Conservation (phyloP, 2,888 invertebrate species). For the Andrena bucephala region DNA sequence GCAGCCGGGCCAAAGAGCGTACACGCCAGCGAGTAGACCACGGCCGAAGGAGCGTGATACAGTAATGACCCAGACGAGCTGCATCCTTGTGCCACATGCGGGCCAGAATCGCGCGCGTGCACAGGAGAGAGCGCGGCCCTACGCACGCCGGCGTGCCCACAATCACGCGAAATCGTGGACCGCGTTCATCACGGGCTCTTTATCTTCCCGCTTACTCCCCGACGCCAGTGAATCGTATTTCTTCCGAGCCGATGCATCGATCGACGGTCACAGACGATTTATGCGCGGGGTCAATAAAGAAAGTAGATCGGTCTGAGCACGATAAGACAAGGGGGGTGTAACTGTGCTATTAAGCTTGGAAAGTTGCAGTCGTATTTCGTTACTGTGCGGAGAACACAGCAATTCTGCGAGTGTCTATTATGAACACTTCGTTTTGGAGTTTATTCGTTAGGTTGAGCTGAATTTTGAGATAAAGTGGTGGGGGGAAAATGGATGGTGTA, state of each 20-base stretch:
- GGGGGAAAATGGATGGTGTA: too few species aligned
- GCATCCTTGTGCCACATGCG: conserved; percentile 77
- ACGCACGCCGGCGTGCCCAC: conserved; percentile 45
- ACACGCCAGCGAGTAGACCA: background rate
- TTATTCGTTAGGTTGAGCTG: too few species aligned
- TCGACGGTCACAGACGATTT: background rate
- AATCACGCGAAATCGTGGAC: conserved; percentile 33
- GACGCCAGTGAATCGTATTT: background rate
- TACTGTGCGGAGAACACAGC: too few species aligned
- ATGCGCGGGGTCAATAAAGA: too few species aligned
- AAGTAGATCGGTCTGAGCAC: too few species aligned
- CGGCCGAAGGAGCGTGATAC: conserved; percentile 62
- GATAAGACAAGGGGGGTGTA: too few species aligned
- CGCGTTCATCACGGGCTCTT: conserved; percentile 46
- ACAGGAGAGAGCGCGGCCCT: conserved; percentile 41
- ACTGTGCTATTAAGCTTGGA: too few species aligned
- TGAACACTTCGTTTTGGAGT: too few species aligned
- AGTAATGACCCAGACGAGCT: conserved; percentile 78
- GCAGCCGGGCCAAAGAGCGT: conserved; percentile 39
- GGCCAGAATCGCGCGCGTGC: conserved; percentile 34
- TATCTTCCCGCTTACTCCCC: conserved; percentile 9
- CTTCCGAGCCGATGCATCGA: conserved; percentile 9
- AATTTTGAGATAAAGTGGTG: too few species aligned
- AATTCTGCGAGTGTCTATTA: too few species aligned
- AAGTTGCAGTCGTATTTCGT: too few species aligned